Evolutionary conservation across 2,113 vertebrate species (phyloP).

Genomic region (Coptodon rendalli): DNA sequence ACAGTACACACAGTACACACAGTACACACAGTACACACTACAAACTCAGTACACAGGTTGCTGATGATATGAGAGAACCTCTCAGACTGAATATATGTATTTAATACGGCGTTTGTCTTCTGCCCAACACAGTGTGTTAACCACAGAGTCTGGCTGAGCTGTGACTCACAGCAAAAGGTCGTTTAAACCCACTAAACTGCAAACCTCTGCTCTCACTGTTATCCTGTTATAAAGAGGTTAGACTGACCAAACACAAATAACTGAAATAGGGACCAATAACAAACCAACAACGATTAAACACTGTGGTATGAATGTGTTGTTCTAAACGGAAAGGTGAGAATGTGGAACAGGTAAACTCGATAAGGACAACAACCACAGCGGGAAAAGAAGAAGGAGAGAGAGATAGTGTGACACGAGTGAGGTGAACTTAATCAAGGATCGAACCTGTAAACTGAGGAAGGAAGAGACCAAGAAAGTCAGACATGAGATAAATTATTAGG

Average conservation of each 20-base stretch:
- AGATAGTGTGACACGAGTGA: not conserved
- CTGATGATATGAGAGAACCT: not conserved
- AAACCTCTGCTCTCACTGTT: not conserved
- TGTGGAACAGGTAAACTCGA: not conserved
- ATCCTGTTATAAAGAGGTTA: not conserved
- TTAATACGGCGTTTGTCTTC: not conserved
- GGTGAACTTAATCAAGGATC: not conserved
- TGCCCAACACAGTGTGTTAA: fast-evolving
- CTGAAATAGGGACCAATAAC: not conserved
- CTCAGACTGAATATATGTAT: not conserved
- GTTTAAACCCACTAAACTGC: not conserved
- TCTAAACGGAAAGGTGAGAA: not conserved
- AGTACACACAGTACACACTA: not conserved
- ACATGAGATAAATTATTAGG: fast-evolving
- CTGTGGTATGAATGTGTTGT: not conserved
- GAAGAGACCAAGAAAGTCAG: not conserved
- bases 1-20: not conserved
- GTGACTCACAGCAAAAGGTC: not conserved
- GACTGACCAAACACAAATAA: not conserved
- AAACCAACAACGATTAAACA: not conserved
- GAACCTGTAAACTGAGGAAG: not conserved
- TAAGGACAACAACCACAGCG: not conserved
- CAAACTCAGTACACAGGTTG: not conserved
- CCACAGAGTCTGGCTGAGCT: not conserved
- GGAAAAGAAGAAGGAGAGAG: not conserved